Percentiles rank a stretch among this genome's conserved stretches.
phyloP scores from a whole-genome alignment of 2,888 invertebrate species.

The Sarcophaga caerulescens region DNA sequence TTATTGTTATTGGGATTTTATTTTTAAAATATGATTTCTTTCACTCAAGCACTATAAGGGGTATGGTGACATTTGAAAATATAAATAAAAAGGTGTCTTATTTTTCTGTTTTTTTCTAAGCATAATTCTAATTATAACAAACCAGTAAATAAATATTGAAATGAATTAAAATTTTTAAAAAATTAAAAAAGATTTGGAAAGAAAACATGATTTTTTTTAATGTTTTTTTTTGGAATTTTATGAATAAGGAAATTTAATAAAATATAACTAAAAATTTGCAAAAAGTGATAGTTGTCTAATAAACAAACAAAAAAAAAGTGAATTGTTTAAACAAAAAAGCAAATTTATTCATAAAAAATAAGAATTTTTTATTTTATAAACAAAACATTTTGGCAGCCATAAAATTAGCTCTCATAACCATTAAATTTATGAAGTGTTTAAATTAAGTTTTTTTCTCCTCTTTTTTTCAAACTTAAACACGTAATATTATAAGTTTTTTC shows the following conservation, averaged over 20 bases:
- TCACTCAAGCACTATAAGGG: too few relatives aligned
- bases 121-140: too few relatives aligned
- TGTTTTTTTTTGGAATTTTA: too few relatives aligned
- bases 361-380: constrained; percentile 1
- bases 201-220: too few relatives aligned
- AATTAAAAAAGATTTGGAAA: neutral
- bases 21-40: too few relatives aligned
- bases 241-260: neutral
- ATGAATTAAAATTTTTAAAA: too few relatives aligned
- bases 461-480: constrained; percentile 25
- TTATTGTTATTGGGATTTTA: too few relatives aligned
- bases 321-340: neutral
- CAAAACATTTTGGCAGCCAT: neutral
- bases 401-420: constrained; percentile 30
- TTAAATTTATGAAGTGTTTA: constrained; percentile 42
- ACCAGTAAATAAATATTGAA: too few relatives aligned
- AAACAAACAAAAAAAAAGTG: neutral
- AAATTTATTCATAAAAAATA: neutral
- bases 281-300: constrained; percentile 36
- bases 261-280: neutral
- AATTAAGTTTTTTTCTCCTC: neutral
- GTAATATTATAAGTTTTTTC: constrained; percentile 36
- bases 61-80: too few relatives aligned
- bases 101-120: too few relatives aligned
- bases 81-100: too few relatives aligned